Evolutionary conservation across 2,113 vertebrate genomes (phyloP).

Genomic region (Platycercus adscitus): DNA sequence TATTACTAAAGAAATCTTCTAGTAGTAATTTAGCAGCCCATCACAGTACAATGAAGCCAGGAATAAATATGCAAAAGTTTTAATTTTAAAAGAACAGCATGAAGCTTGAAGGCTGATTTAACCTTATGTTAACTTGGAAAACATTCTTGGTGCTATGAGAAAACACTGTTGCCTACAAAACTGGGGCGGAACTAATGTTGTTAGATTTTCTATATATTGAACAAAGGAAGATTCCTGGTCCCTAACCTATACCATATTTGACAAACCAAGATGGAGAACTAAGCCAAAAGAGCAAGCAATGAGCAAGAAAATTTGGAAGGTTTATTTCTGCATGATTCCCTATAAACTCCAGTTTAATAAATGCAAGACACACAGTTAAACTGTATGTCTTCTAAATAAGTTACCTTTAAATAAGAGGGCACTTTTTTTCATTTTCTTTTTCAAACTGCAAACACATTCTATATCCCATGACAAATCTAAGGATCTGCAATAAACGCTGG

Average conservation of each 20-base stretch:
- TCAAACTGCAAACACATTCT: background rate
- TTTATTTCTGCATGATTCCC: background rate
- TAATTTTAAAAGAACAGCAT: conserved; percentile 46
- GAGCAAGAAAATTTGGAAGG: background rate
- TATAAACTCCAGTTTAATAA: background rate
- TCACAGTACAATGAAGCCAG: conserved; percentile 11
- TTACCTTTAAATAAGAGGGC: background rate
- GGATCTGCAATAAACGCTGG: background rate
- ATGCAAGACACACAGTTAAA: background rate
- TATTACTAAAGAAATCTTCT: background rate
- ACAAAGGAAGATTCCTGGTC: background rate
- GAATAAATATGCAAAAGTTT: conserved; percentile 18
- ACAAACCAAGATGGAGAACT: background rate
- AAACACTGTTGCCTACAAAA: conserved; percentile 9
- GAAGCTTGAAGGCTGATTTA: conserved; percentile 55
- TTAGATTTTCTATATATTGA: background rate
- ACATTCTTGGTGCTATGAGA: background rate
- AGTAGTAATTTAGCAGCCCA: background rate
- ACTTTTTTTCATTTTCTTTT: background rate
- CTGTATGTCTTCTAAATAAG: background rate
- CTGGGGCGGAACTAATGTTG: background rate
- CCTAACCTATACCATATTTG: background rate
- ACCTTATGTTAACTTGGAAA: conserved; percentile 27
- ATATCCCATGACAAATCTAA: background rate
- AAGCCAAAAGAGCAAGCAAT: background rate